Base-by-base conservation (phyloP, 1,140 invertebrate species). In the Megalopta genalis region DNA sequence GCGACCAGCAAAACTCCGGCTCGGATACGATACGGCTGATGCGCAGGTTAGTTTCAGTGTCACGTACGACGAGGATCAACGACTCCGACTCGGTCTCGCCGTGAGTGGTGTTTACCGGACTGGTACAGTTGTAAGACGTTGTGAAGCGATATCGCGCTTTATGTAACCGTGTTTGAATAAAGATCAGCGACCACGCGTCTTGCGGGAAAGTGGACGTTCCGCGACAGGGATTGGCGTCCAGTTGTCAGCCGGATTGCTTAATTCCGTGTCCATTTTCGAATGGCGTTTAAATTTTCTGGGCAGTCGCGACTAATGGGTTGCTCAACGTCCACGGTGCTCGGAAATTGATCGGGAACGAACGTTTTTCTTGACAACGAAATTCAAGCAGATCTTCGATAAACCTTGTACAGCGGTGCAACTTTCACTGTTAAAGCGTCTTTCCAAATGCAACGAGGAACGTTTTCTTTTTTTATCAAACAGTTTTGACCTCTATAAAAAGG, bases 21-120 rank as follows among this genome's bases (percentile, higher is more conserved):
- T 2, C 49, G 27, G 46, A 25, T 68, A 52, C 25, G 42, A 52
- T 23, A 52, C 23, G 18, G 37, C 14, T 23, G 39, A 21, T 42
- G 54, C 27, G 25, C n/a, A 62, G 37, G 10, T 12, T 76, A 23
- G 23, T 76, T 76, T 42, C 52, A 68, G 52, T 76, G 74, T 68
- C 74, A 68, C 65, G 74, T 62, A 37, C 25, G 25, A 23, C 39
- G 27, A 39, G 25, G 65, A 76, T 67, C 64, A 76, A 49, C 37
- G 74, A 32, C 32, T 32, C 32, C 32, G 1, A 67, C 52, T 37
- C 12, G 32, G 23, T 49, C 54, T 66, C 39, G 27, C 23, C 32
- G 21, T 16, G 12, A 49, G 23, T 6, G 25, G 6, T 74, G 65
- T 65, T 74, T 73, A 21, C 16, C 1, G 14, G n/a, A 27, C 9